Evolutionary conservation across 2,888 invertebrate genomes (phyloP), one percentile per base, ranked within the genome.

Genomic region (Spodoptera littoralis): DNA sequence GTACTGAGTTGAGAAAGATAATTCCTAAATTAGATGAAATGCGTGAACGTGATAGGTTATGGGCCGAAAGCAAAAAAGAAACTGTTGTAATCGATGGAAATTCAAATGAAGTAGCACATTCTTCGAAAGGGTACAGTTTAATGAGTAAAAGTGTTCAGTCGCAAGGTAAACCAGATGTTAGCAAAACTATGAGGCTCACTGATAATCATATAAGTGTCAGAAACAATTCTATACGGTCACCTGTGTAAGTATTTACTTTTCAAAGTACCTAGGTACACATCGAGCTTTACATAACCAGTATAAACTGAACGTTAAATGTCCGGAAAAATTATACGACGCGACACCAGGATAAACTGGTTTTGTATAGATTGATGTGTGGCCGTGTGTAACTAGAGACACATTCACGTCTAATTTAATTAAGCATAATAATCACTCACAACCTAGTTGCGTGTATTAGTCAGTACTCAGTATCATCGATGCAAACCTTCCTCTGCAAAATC

Each of bases 21-120:
- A 94, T 94, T 77, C 94, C 94, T 45, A 94, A 93, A 83, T 81
- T 94, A 77, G 93, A 94, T 80, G 93, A 94, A 88, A 93, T 94
- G 91, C 88, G 92, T 42, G 92, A 94, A 76, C 86, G 89, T 51
- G 94, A 93, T 75, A 87, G 88, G 70, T 53, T 93, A 70, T 94
- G 93, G 92, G 82, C 85, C 22, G 86, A 87, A 70, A 87, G 83
- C 69, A 87, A 85, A 76, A 86, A 80, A 70, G 84, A 88, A 50
- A 73, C 76, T 18, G 55, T 73, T 51, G 62, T 81, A 42, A 93
- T 83, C 56, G 94, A 94, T 83, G 87, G 86, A 44, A 94, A 94
- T 80, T 92, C 85, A 45, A 94, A 94, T 83, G 90, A 91, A 81
- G 86, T 94, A 77, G 77, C 84, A 3, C 85, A 79, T 76, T 77